phyloP scores from a whole-genome alignment of 2,888 invertebrate species.

The Epinotia brunnichana region DNA sequence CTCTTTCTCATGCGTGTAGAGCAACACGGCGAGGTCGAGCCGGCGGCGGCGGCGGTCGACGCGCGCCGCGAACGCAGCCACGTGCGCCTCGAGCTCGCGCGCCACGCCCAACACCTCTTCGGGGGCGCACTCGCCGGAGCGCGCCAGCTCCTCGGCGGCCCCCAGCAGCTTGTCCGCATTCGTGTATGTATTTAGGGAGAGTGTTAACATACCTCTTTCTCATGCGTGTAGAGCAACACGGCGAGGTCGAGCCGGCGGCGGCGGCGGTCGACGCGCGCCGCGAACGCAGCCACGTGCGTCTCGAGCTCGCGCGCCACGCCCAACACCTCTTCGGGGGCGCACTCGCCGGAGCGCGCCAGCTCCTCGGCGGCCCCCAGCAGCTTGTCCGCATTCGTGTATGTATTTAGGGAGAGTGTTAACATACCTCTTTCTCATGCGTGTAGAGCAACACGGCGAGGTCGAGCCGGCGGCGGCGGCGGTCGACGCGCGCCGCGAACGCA shows the following conservation, averaged over 20 bases:
- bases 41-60: slow-evolving; percentile 95
- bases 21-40: slow-evolving; percentile 95
- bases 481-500: slow-evolving; percentile 96
- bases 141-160: slow-evolving; percentile 97
- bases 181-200: slow-evolving; percentile 92
- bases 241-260: slow-evolving; percentile 95
- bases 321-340: slow-evolving; percentile 97
- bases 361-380: slow-evolving; percentile 97
- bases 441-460: slow-evolving; percentile 97
- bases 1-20: slow-evolving; percentile 98
- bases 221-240: slow-evolving; percentile 97
- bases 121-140: slow-evolving; percentile 97
- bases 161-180: slow-evolving; percentile 98
- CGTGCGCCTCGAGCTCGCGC: slow-evolving; percentile 95
- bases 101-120: slow-evolving; percentile 98
- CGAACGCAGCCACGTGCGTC: slow-evolving; percentile 96
- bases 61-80: slow-evolving; percentile 95
- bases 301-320: slow-evolving; percentile 97
- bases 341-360: slow-evolving; percentile 97
- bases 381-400: slow-evolving; percentile 99
- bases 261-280: slow-evolving; percentile 95
- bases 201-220: slow-evolving; percentile 89
- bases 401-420: slow-evolving; percentile 82
- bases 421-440: slow-evolving; percentile 96
- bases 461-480: slow-evolving; percentile 93